Percentiles rank a stretch among this genome's conserved stretches.
Conservation (phyloP, 1,140 invertebrate genomes). For the Sarcophaga bullata region DNA sequence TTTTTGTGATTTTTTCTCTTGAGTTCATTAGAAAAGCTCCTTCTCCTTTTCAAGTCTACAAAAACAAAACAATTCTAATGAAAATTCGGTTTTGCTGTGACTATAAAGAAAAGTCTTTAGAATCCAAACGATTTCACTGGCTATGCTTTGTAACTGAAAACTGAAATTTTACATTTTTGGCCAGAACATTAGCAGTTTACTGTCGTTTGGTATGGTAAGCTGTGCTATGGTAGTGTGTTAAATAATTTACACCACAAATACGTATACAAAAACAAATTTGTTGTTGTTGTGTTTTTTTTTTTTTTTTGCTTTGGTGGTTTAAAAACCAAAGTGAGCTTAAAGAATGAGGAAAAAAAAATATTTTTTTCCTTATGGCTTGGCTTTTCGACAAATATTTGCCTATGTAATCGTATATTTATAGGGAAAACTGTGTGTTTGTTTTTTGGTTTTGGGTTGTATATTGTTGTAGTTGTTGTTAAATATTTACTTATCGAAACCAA, state of each 20-base stretch:
- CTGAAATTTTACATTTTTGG: too few species aligned
- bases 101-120: neutral
- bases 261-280: too few species aligned
- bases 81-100: neutral
- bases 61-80: neutral
- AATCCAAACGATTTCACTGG: neutral
- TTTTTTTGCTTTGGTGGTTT: neutral
- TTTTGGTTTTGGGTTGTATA: neutral
- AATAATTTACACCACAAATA: slow-evolving; percentile 24
- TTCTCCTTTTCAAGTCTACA: neutral
- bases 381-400: slow-evolving; percentile 2
- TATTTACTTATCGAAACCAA: slow-evolving; percentile 24
- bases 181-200: too few species aligned
- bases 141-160: too few species aligned
- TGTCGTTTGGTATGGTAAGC: too few species aligned
- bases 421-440: neutral
- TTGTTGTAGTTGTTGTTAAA: neutral
- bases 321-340: neutral
- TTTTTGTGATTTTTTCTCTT: neutral
- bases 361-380: neutral
- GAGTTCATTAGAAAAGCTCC: neutral
- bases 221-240: neutral
- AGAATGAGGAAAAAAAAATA: slow-evolving; percentile 19
- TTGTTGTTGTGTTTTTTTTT: neutral
- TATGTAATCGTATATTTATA: neutral